Percentiles rank a stretch among this genome's conserved stretches.
phyloP scores from a whole-genome alignment of 2,888 invertebrate species.

The Eupsilia transversa region DNA sequence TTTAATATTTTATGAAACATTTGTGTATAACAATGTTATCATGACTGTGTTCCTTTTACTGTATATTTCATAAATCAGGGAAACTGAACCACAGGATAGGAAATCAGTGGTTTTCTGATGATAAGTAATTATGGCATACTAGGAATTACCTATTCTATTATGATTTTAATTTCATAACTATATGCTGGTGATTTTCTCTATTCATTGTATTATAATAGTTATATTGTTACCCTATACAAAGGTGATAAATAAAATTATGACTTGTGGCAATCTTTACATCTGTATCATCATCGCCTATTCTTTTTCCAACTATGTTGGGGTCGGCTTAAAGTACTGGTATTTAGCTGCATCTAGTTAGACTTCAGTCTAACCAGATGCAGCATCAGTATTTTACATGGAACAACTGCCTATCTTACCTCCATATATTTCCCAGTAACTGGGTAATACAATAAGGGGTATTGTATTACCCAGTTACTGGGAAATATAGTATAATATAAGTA shows the following conservation, averaged over 20 bases:
- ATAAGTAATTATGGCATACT: background rate
- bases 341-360: too few relatives aligned
- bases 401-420: too few relatives aligned
- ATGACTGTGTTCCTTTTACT: background rate
- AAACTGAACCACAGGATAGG: constrained; percentile 42
- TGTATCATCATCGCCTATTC: too few relatives aligned
- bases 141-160: background rate
- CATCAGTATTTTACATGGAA: too few relatives aligned
- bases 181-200: background rate
- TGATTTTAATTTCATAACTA: background rate
- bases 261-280: too few relatives aligned
- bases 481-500: too few relatives aligned
- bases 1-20: background rate
- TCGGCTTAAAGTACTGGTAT: too few relatives aligned
- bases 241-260: background rate
- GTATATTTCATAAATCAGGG: background rate
- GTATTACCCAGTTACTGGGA: too few relatives aligned
- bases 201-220: background rate
- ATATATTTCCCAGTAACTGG: too few relatives aligned
- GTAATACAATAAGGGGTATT: too few relatives aligned
- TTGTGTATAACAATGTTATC: background rate
- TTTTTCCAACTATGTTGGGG: too few relatives aligned
- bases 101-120: constrained; percentile 21
- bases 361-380: too few relatives aligned
- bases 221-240: background rate